Evolutionary conservation across 2,888 invertebrate genomes (phyloP), one percentile per base, ranked within the genome.

Genomic region (Orthosia gothica): DNA sequence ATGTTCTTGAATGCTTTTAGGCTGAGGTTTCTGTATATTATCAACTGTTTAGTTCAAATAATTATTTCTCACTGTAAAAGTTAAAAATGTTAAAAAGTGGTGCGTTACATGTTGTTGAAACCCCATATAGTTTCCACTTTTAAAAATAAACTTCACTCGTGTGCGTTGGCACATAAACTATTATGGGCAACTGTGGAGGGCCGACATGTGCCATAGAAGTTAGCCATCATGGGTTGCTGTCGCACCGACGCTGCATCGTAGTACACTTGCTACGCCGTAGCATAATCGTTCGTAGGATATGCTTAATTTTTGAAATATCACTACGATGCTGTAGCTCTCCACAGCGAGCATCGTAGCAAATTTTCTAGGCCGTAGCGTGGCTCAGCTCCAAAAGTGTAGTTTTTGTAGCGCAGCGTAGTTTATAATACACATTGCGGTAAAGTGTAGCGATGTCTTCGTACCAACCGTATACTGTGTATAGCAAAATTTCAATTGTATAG

Each of bases 1-100:
- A 58, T 4, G 12, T 26, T 26, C 32, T 57, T 69, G 50, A 74
- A 61, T 23, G 18, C 15, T 71, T 32, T n/a, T 16, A 18, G 18
- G 50, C 13, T 4, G 11, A 7, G 7, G 49, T 73, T 77, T 52
- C 4, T 62, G 23, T 57, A 52, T 23, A 2, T 50, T 55, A 13
- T 5, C 3, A 0, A 52, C 11, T 16, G 13, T 57, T 45, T 65
- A 26, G 1, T 58, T 20, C 1, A 45, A 26, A 61, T 62, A n/a
- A 49, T 58, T 9, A 40, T 9, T 40, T 40, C 40, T 9, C 0
- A 40, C 9, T 40, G 40, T 9, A 40, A 40, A 40, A 40, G 40
- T 7, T 40, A 40, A 9, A 9, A 40, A 40, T 40, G 9, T 40
- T 54, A 13, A 49, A 40, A 15, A 12, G 12, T 23, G 15, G 40